These are phyloP conservation scores for Nephila pilipes DNA, from an alignment of 1,140 invertebrate genomes.

Conservation along the genomic window DNA sequence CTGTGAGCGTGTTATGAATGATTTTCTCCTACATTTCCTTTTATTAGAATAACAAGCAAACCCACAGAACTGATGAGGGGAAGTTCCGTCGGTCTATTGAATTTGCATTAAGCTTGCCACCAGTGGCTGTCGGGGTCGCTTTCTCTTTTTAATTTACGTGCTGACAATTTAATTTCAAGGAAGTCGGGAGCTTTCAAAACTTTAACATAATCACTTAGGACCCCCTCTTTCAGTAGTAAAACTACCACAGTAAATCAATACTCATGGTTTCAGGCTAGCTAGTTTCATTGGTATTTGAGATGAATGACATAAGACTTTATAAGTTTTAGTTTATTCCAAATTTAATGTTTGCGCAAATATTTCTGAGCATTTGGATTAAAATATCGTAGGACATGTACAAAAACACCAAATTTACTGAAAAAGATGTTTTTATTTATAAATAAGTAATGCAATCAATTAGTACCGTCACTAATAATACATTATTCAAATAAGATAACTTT, in stretches of 20 bases:
- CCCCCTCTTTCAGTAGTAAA: constrained; percentile 37
- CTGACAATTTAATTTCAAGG: constrained; percentile 66
- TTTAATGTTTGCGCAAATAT: not conserved
- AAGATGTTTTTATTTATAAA: no score
- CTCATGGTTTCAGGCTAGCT: not conserved
- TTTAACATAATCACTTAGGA: constrained; percentile 53
- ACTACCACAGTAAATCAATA: constrained; percentile 35
- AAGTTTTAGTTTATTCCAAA: not conserved
- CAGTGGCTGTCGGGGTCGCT: not conserved
- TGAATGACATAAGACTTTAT: not conserved
- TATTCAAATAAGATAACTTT: no score
- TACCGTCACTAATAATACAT: no score
- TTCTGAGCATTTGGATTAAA: no score
- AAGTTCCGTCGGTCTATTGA: constrained; percentile 46
- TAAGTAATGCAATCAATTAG: no score
- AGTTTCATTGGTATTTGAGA: constrained; percentile 6
- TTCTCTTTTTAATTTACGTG: constrained; percentile 63
- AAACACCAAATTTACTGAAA: no score
- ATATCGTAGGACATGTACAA: no score
- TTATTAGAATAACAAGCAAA: not conserved
- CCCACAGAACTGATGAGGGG: not conserved
- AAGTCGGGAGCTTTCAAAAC: constrained; percentile 39
- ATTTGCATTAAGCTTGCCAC: constrained; percentile 56
- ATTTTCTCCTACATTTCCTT: not conserved
- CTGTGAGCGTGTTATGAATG: not conserved